Evolutionary conservation across 1,140 invertebrate genomes (phyloP), one percentile per base, ranked within the genome.

Genomic region (Mycetomoellerius zeteki): DNA sequence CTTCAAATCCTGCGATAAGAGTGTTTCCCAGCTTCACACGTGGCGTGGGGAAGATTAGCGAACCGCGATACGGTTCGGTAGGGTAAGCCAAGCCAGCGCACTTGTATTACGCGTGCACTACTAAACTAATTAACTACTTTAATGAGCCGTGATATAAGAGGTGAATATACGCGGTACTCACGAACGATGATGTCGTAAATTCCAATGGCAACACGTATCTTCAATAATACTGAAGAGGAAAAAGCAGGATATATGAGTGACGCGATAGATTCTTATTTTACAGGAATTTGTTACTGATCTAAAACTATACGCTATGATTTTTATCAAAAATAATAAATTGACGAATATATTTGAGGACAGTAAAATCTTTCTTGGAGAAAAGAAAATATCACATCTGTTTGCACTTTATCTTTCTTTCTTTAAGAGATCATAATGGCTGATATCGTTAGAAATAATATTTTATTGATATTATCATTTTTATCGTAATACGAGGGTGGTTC

Each of bases 111-210:
- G 64, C 54, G 86, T 89, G 71, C 76, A 58, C 71, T 56, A 82
- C 60, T 89, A 81, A 89, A 89, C 87, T 89, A 90, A 90, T 90
- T 90, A 90, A 72, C 50, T 58, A 89, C 77, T 56, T 90, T 89
- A 89, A 86, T 89, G 85, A 90, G 58, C 52, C 88, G 77, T 86
- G 88, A 89, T 86, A 89, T 82, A 82, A 90, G 88, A 89, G 64
- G 50, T 54, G 50, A 50, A 71, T 86, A 81, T n/a, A 54, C 73
- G 43, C 69, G 27, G 12, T 67, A n/a, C n/a, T 37, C 33, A 37
- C 21, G 24, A 69, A 47, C 72, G 62, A 89, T 71, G 43, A 78
- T 56, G 77, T 76, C 71, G 77, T 77, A 73, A 77, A 64, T 88
- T 54, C 27, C 47, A 54, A 65, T 73, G n/a, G 56, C 72, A 67